phyloP scores from a whole-genome alignment of 1,140 invertebrate genomes.

The Caligus rogercresseyi region DNA sequence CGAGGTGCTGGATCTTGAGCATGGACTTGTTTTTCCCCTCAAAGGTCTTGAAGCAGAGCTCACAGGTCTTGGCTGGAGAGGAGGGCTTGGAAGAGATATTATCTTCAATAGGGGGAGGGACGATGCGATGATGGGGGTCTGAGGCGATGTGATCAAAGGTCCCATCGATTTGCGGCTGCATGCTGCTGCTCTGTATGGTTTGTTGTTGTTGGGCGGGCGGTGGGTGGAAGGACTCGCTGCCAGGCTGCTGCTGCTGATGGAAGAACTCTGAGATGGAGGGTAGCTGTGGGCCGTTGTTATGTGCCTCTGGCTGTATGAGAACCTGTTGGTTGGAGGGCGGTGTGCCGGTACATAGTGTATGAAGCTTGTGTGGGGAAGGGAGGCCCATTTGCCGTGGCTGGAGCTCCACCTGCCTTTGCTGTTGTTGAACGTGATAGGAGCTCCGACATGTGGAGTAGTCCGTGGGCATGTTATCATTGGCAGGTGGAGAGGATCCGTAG shows the following conservation, averaged over 20 bases:
- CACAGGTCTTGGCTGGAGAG: constrained; percentile 10
- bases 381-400: not conserved
- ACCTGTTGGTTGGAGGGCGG: not conserved
- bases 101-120: not conserved
- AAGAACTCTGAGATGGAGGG: not conserved
- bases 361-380: not conserved
- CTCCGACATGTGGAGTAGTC: not conserved
- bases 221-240: not conserved
- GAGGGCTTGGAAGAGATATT: not conserved
- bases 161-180: constrained; percentile 19
- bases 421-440: not conserved
- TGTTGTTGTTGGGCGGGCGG: not conserved
- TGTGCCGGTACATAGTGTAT: too few species aligned
- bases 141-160: constrained; percentile 14
- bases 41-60: constrained; percentile 16
- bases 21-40: constrained; percentile 19
- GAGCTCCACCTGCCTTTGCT: not conserved
- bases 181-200: not conserved
- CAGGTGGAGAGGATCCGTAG: not conserved
- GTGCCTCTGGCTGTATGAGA: not conserved
- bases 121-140: not conserved
- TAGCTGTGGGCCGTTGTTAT: not conserved
- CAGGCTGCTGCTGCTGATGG: not conserved
- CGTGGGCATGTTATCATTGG: not conserved
- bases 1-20: constrained; percentile 16